Evolutionary conservation across 64 coral and sea anemone genomes (phyloP).

Genomic region (Stichodactyla helianthus): DNA sequence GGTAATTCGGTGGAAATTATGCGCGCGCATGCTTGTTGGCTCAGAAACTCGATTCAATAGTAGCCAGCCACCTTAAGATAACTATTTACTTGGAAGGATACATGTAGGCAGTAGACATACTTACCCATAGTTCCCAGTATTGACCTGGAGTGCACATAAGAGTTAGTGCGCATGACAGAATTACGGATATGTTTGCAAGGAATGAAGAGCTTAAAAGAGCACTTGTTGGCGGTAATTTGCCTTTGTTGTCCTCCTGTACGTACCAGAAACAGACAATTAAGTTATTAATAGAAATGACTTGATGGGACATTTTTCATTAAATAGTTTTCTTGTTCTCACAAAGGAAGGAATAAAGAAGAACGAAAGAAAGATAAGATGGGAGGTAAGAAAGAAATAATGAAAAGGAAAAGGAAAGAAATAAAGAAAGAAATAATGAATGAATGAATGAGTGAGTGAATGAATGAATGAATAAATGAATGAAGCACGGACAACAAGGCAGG

Average conservation of each 20-base stretch:
- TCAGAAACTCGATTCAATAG: too few species aligned
- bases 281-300: too few species aligned
- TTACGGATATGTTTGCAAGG: constrained; percentile 54
- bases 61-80: too few species aligned
- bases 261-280: too few species aligned
- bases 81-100: too few species aligned
- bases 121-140: constrained; percentile 86
- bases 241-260: constrained; percentile 53
- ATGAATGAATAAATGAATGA: too few species aligned
- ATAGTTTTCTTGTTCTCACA: too few species aligned
- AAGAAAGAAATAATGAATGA: neutral
- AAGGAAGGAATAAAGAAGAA: neutral
- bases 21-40: too few species aligned
- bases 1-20: too few species aligned
- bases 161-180: constrained; percentile 45
- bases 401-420: neutral
- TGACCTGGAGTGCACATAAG: constrained; percentile 43
- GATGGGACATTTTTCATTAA: too few species aligned
- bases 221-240: constrained; percentile 25
- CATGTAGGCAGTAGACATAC: neutral
- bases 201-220: constrained; percentile 42
- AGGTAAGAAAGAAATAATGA: neutral
- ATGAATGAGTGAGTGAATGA: too few species aligned
- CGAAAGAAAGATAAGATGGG: neutral
- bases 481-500: too few species aligned